Evolutionary conservation across 2,888 invertebrate genomes (phyloP), one percentile per base, ranked within the genome.

Genomic region (Synanthedon formicaeformis): DNA sequence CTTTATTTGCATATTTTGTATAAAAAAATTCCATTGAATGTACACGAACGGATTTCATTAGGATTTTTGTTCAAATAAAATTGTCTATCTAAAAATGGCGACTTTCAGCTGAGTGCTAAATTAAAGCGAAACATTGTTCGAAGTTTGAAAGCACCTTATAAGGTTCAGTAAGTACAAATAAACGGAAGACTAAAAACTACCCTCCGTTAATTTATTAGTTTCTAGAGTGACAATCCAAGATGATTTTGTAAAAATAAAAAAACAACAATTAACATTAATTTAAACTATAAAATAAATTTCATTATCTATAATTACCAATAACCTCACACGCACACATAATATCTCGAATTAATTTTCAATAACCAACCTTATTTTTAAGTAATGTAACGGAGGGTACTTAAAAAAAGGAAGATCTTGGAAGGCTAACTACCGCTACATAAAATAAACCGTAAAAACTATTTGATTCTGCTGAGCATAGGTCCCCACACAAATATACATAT

Each of bases 1-100:
- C n/a, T 45, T 45, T 84, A 84, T 80, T 84, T 79, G 78, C 77
- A 73, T 78, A 78, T 73, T 82, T 85, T 83, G 83, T 87, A 87
- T 85, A 86, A 86, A 86, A n/a, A 86, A 81, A 81, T 81, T 84
- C 78, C 77, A 77, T 82, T 12, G 14, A 16, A 78, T 75, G 73
- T 81, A 81, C 75, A 81, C 76, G 75, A 76, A 80, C 74, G 75
- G 75, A 78, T 78, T 76, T 71, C 70, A 75, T 71, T 71, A 75
- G 66, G 67, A 70, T 71, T 16, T 16, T 16, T 67, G 77, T 71
- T 67, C 63, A 75, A 78, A 75, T 63, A 73, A 72, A 72, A 71
- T 70, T 67, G 3, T 73, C 64, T 77, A 77, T 77, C 78, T 78
- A 77, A 75, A 81, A 78, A 76, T 74, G 74, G 78, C 81, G 76